Conservation (phyloP, 2,888 invertebrate species). For the Lordiphosa andalusiaca region DNA sequence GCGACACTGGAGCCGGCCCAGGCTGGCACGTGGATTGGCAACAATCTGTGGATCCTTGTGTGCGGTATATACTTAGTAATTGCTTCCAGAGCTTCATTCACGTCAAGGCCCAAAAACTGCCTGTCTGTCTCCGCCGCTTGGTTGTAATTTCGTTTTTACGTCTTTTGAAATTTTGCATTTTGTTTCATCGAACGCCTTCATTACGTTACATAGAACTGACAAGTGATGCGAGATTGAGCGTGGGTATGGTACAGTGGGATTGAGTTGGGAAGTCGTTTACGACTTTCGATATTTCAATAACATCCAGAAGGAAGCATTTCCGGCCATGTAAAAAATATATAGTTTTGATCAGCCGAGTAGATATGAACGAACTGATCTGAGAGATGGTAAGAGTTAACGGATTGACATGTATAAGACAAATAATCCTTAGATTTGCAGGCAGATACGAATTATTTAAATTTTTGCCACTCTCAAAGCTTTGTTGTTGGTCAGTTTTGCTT, state of each 20-base stretch:
- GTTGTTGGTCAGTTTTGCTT: no score
- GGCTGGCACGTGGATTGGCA: slow-evolving; percentile 28
- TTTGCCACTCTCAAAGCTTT: no score
- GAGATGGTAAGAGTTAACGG: no score
- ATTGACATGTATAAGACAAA: no score
- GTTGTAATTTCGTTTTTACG: slow-evolving; percentile 67
- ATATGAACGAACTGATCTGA: no score
- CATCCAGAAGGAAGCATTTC: no score
- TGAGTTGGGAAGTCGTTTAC: background rate
- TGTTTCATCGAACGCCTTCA: slow-evolving; percentile 74
- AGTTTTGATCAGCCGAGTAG: no score
- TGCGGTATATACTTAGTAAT: slow-evolving; percentile 29
- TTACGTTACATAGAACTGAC: slow-evolving; percentile 67
- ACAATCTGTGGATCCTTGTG: slow-evolving; percentile 10
- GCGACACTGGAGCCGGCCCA: slow-evolving; percentile 13
- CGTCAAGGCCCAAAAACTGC: slow-evolving; percentile 31
- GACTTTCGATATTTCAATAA: background rate
- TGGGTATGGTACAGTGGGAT: slow-evolving; percentile 52
- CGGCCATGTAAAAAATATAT: no score
- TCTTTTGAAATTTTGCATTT: slow-evolving; percentile 68
- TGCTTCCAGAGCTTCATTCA: slow-evolving; percentile 30
- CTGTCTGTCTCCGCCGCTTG: slow-evolving; percentile 41
- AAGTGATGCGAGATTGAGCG: slow-evolving; percentile 56
- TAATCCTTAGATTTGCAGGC: no score
- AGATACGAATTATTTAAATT: no score